A percentile compares a stretch with the other conserved stretches of the same genome.
Evolutionary conservation across 2,797 vertebrate species (phyloP).

Genomic region (Gymnocypris eckloni): DNA sequence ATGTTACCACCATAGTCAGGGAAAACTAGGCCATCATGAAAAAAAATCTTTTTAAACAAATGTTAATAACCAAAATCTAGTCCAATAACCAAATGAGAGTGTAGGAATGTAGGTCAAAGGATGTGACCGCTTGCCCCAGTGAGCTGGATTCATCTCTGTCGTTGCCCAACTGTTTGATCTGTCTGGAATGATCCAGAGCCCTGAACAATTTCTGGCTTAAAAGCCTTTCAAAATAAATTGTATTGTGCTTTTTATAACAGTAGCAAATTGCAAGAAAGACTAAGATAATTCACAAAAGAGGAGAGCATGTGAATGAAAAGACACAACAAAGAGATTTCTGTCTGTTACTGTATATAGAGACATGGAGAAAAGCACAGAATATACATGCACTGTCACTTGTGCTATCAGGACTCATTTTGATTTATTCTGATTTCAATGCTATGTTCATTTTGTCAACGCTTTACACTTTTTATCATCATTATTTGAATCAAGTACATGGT

Average conservation of each 20-base stretch:
- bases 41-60: constrained; percentile 16
- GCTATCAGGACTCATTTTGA: background rate
- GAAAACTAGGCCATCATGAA: constrained; percentile 17
- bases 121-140: constrained; percentile 34
- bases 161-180: constrained; percentile 24
- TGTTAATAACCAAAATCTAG: constrained; percentile 47
- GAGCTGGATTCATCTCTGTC: constrained; percentile 44
- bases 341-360: constrained; percentile 7
- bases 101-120: constrained; percentile 13
- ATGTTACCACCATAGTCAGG: background rate
- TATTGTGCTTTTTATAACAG: constrained; percentile 49
- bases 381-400: background rate
- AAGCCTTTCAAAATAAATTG: constrained; percentile 33
- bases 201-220: constrained; percentile 35
- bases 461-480: background rate
- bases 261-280: constrained; percentile 31
- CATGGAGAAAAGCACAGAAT: background rate
- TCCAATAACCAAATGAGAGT: constrained; percentile 28
- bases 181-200: constrained; percentile 52
- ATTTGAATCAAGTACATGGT: too few relatives aligned
- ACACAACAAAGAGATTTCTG: background rate
- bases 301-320: constrained; percentile 24
- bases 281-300: constrained; percentile 17
- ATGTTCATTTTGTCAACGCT: background rate
- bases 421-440: background rate